Base-by-base conservation (phyloP, 2,797 vertebrate species). In the Eremophila alpestris region DNA sequence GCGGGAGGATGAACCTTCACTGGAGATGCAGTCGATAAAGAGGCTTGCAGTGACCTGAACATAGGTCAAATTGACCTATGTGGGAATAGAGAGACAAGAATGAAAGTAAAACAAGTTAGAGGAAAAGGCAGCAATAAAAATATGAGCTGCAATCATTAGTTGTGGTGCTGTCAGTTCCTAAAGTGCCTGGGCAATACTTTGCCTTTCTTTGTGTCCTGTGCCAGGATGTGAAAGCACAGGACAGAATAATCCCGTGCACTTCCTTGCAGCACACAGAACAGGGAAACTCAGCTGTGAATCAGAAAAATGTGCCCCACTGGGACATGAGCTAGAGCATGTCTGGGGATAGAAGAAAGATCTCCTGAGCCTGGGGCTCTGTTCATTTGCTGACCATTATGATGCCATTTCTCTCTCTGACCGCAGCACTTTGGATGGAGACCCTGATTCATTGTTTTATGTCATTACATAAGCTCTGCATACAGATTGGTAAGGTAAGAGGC, bases 61-160 rank as follows among this genome's bases (percentile, higher is more conserved):
- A 30, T 64, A 87, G 82, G 93, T 95, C 87, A 86, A n/a, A 38
- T 67, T 77, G 56, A 70, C 90, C 62, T 81, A 29, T 76, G 45
- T 52, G 70, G 74, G 60, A 87, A 64, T 8, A 76, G 45, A 87
- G 22, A 63, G 58, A 60, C 86, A 75, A 46, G 17, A 71, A 64
- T 24, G 26, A 77, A 92, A 93, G 43, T 11, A 85, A 92, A 38
- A 38, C 41, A 80, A 89, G 40, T 54, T 45, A 63, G 83, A 82
- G 46, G 29, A 56, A 96, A 93, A 87, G 18, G 7, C 20, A 85
- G 40, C 23, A 65, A 40, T 75, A 73, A 89, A 95, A 91, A 69
- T 52, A 65, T 26, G 27, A 87, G 41, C 40, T 67, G 54, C 36
- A 89, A 43, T 26, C 60, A 71, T 89, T 70, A 92, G 41, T 48